phyloP scores from a whole-genome alignment of 2,113 vertebrate species.

The Aspidoscelis tigris region DNA sequence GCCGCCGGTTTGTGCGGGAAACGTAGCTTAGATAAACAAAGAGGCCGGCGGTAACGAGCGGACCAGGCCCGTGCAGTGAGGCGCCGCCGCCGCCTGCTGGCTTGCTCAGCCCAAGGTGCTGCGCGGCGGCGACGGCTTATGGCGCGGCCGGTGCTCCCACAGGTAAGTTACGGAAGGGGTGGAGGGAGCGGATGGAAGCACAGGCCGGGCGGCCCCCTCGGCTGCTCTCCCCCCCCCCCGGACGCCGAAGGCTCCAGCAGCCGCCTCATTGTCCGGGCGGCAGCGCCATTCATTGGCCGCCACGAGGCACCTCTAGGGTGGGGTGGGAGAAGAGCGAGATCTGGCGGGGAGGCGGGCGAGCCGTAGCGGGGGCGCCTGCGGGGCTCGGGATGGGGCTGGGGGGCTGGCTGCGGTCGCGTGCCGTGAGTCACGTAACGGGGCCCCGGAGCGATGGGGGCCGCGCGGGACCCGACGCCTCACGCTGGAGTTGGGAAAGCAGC shows the following conservation, averaged over 20 bases:
- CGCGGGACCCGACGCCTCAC: not conserved
- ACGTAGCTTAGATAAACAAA: slow-evolving; percentile 14
- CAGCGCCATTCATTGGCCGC: slow-evolving; percentile 60
- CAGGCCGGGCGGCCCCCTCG: not conserved
- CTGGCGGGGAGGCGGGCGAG: not conserved
- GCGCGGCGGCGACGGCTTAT: slow-evolving; percentile 15
- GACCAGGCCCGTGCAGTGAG: not conserved
- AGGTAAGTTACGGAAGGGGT: slow-evolving; percentile 40
- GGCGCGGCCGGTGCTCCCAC: slow-evolving; percentile 19
- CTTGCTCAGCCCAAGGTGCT: not conserved
- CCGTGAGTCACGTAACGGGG: slow-evolving; percentile 26
- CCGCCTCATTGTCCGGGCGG: slow-evolving; percentile 56
- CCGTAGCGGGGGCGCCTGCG: not conserved
- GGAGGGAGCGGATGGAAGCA: slow-evolving; percentile 3
- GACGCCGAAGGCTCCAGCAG: slow-evolving; percentile 37
- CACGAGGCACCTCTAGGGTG: slow-evolving; percentile 26
- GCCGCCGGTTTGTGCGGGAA: no score
- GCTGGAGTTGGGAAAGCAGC: not conserved
- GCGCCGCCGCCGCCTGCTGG: slow-evolving; percentile 41
- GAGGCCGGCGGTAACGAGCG: not conserved
- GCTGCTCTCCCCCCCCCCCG: not conserved
- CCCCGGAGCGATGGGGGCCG: not conserved
- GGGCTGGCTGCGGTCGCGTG: slow-evolving; percentile 10
- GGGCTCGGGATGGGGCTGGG: not conserved
- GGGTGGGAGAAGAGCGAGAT: slow-evolving; percentile 15